These are phyloP conservation scores for Eleutherodactylus coqui DNA, from an alignment of 2,797 vertebrate species.

Conservation along the genomic window DNA sequence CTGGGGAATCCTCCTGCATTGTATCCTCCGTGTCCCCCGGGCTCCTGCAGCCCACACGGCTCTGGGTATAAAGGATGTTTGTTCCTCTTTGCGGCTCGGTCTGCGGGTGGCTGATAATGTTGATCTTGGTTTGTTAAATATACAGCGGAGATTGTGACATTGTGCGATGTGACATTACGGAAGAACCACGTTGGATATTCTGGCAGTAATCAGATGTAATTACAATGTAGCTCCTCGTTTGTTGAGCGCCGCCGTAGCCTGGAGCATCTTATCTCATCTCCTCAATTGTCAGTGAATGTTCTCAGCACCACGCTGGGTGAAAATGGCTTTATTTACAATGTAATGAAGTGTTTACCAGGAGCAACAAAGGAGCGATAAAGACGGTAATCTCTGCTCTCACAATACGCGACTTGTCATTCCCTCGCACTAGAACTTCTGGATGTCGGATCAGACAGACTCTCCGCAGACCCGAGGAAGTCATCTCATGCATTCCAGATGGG, in stretches of 20 bases:
- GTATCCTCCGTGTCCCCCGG: not conserved
- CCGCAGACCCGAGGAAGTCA: too few relatives aligned
- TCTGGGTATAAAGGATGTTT: not conserved
- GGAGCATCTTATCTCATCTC: slow-evolving; percentile 51
- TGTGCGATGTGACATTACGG: slow-evolving; percentile 6
- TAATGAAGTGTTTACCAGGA: slow-evolving; percentile 60
- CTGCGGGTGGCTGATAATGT: slow-evolving; percentile 7
- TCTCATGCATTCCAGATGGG: too few relatives aligned
- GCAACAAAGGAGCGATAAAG: slow-evolving; percentile 52
- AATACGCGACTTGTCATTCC: not conserved
- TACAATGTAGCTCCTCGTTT: slow-evolving; percentile 21
- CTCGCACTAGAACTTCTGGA: not conserved
- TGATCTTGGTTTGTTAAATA: slow-evolving; percentile 1
- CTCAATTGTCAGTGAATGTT: slow-evolving; percentile 44
- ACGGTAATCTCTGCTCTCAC: not conserved
- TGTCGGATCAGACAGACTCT: too few relatives aligned
- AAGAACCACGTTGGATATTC: slow-evolving; percentile 1
- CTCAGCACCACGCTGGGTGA: slow-evolving; percentile 39
- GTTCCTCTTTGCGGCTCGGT: not conserved
- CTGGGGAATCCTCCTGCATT: not conserved
- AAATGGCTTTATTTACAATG: slow-evolving; percentile 58
- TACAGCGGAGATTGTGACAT: slow-evolving; percentile 24
- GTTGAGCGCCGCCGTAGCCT: not conserved
- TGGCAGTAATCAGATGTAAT: slow-evolving; percentile 53
- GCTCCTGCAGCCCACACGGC: not conserved